A percentile compares a stretch with the other conserved stretches of the same genome.
phyloP scores from a whole-genome alignment of 2,888 invertebrate genomes.

The Eledona agricola region DNA sequence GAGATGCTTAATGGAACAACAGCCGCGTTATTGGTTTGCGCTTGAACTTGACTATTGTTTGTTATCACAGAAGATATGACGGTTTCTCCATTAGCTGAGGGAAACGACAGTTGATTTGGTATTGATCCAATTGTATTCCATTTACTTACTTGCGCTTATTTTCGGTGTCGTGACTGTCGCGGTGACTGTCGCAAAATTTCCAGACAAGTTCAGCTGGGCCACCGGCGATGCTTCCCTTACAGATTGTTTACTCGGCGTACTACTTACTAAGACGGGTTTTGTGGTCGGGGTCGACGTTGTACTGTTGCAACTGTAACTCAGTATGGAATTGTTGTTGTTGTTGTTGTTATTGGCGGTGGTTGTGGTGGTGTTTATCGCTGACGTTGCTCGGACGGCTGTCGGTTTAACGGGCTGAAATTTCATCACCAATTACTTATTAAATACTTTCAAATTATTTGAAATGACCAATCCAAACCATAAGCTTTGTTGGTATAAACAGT shows the following conservation, averaged over 20 bases:
- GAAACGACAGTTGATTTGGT: too few relatives aligned
- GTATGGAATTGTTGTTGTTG: constrained; percentile 64
- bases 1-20: constrained; percentile 26
- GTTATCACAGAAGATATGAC: constrained; percentile 59
- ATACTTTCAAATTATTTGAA: too few relatives aligned
- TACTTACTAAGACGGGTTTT: constrained; percentile 57
- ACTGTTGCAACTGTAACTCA: constrained; percentile 62
- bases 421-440: too few relatives aligned
- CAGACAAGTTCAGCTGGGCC: constrained; percentile 54
- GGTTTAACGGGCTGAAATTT: constrained; percentile 86
- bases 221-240: constrained; percentile 62
- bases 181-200: constrained; percentile 74
- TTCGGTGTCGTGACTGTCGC: constrained; percentile 53
- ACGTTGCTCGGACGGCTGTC: constrained; percentile 76
- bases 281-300: constrained; percentile 58
- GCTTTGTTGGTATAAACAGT: too few relatives aligned
- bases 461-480: too few relatives aligned
- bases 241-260: constrained; percentile 59
- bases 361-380: constrained; percentile 64
- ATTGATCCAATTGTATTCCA: neutral
- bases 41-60: constrained; percentile 52
- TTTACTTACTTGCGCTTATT: constrained; percentile 44
- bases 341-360: too few relatives aligned
- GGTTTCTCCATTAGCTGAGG: constrained; percentile 52
- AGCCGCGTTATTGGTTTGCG: constrained; percentile 42